Evolutionary conservation across 2,113 vertebrate genomes (phyloP).

Genomic region (Suncus etruscus): DNA sequence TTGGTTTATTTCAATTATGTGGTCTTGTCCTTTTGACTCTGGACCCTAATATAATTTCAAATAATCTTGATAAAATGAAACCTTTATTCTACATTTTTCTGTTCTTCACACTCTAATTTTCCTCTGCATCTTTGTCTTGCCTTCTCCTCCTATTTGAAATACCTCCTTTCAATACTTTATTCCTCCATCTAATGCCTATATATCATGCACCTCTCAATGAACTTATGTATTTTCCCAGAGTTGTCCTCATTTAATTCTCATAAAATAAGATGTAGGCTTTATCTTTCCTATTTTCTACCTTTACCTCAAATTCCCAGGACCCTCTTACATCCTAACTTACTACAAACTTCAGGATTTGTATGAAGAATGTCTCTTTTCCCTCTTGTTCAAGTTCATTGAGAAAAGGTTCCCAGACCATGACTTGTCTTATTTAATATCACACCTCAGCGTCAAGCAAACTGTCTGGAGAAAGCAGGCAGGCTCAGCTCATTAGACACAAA

Average conservation of each 20-base stretch:
- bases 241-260: neutral
- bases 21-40: too few species aligned
- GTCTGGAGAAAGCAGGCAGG: neutral
- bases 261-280: neutral
- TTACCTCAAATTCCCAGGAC: fast-evolving
- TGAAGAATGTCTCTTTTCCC: neutral
- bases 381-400: too few species aligned
- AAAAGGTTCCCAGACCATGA: too few species aligned
- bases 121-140: neutral
- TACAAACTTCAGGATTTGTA: too few species aligned
- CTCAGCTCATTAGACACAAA: neutral
- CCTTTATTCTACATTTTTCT: too few species aligned
- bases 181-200: neutral
- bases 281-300: neutral
- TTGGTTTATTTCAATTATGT: too few species aligned
- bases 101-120: neutral
- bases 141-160: neutral
- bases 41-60: too few species aligned
- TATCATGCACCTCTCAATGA: neutral
- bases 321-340: too few species aligned
- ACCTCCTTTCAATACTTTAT: neutral
- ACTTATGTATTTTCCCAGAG: neutral
- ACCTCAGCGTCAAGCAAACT: neutral
- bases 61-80: too few species aligned
- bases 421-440: neutral